Evolutionary conservation across 35 echinoderm and acorn worm genomes (phyloP), one percentile per base, ranked within the genome.

Genomic region (Hemicentrotus pulcherrimus): DNA sequence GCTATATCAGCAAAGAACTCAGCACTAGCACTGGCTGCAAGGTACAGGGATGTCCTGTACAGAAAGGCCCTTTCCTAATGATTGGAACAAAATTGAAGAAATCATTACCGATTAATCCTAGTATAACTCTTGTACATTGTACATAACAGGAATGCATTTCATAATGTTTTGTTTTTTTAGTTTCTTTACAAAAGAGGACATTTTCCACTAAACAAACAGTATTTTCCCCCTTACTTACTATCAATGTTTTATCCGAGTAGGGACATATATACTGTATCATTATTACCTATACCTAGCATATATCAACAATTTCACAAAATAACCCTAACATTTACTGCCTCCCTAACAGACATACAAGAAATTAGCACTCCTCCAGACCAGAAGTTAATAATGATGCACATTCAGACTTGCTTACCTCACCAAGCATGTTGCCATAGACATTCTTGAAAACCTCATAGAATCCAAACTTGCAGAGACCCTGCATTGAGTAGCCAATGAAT

Each of bases 1-100:
- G 98, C 98, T 85, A 99, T 99, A 94, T 99, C 98, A 92, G 98
- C 98, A 95, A 99, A 99, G 98, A 97, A 97, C 91, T 99, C 97
- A 16, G 97, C 98, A 91, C 96, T 99, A 32, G 98, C 96, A 95
- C 96, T 97, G 86, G 98, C 96, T 61, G 97, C 97, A 16, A 97
- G 94, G 85, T 99, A 97, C 35, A 99, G 78, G 22, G 98, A 99
- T 55, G 98, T 99, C 46, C 96, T 95, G 86, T 97, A 97, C 70
- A 96, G 14, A 94, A 96, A 97, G 31, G 95, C 46, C 24, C 46
- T 94, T 96, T 97, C 97, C 96, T 96, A 92, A 78, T 78, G 28
- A 28, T 78, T 78, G 6, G 6, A n/a, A 28, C 5, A 59, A 59
- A 10, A 59, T 10, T 16, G 16, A n/a, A 78, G 5, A 78, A n/a